A percentile compares a stretch with the other conserved stretches of the same genome.
These are phyloP conservation scores for Propithecus perrieri DNA, from an alignment of 2,797 vertebrate species.

Conservation along the genomic window DNA sequence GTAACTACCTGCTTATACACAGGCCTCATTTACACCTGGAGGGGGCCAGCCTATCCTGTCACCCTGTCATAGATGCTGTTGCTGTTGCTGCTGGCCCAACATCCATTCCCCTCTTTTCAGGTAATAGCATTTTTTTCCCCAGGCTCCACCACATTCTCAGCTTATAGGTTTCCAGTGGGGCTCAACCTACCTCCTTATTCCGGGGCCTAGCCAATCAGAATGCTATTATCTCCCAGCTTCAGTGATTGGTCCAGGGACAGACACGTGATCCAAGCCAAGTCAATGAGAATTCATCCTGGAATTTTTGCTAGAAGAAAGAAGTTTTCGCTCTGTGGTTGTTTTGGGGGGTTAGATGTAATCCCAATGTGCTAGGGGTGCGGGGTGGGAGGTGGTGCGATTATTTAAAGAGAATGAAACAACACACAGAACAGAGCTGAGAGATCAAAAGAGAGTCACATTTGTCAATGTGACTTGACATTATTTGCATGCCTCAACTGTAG, in stretches of 20 bases:
- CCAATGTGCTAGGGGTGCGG: neutral
- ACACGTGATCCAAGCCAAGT: neutral
- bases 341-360: neutral
- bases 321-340: neutral
- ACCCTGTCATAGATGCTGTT: neutral
- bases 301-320: neutral
- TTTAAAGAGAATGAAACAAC: conserved; percentile 7
- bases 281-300: conserved; percentile 5
- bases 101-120: neutral
- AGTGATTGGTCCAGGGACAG: neutral
- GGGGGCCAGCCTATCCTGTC: neutral
- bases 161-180: neutral
- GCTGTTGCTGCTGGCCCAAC: neutral
- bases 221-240: neutral
- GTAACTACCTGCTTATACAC: neutral
- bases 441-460: neutral
- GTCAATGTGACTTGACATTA: neutral
- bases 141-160: neutral
- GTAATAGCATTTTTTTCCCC: neutral
- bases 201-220: neutral
- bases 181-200: neutral
- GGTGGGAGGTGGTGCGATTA: neutral
- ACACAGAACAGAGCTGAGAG: neutral
- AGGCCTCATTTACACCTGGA: neutral
- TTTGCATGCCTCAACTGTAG: neutral